Evolutionary conservation across 2,113 vertebrate genomes (phyloP), one percentile per base, ranked within the genome.

Genomic region (Chionis minor): DNA sequence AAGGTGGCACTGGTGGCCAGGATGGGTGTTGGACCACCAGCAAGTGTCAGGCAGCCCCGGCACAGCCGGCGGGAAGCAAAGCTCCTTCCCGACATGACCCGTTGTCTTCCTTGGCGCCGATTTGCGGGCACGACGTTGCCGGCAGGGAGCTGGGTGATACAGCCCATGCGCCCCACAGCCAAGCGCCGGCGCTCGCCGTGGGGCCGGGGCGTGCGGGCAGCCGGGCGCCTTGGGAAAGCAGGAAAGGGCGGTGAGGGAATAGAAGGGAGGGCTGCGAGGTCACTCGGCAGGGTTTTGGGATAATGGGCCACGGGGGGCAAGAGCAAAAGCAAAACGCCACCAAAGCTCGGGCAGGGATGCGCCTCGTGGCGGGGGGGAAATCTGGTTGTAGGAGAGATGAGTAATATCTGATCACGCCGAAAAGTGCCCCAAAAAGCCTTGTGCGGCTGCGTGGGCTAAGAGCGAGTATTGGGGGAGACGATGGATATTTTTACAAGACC

Each of bases 291-390:
- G 22, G 24, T 22, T 65, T 51, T 22, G 62, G 56, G 61, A 32
- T 35, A 20, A 33, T 10, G 0, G 0, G 9, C 24, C 14, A 0
- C 0, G 0, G 22, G 5, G 6, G 44, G 9, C 11, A 79, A 74
- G 24, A 49, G 21, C 21, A 30, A 45, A 82, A 58, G 9, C 9
- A 2, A 16, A 11, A 38, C 1, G 8, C 28, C 27, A 5, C 2
- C 21, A 19, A 45, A 63, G 79, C 12, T 4, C 8, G 7, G 44
- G 51, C 66, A n/a, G 67, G 14, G 35, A 22, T 40, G 21, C 0
- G 2, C 69, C 33, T 56, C 17, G 47, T 9, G 2, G 16, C 21
- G 14, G 20, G 22, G 9, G 12, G 70, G 9, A 12, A 35, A 8
- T 1, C 0, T 24, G 45, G 1, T 6, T 15, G 38, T 33, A 15